phyloP scores from a whole-genome alignment of 2,888 invertebrate genomes.

The Notodromas monacha region DNA sequence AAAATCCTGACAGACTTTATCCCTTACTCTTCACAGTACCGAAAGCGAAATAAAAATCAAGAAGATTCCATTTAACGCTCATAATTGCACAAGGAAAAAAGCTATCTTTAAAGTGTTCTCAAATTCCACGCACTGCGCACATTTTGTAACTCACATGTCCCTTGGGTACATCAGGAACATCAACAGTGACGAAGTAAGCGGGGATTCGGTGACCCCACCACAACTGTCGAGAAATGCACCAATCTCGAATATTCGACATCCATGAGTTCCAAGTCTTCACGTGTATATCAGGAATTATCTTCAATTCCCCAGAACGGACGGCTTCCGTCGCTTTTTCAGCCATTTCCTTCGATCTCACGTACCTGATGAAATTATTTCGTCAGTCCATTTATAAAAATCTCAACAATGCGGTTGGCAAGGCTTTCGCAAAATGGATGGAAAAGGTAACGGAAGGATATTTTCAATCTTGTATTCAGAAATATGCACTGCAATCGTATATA shows the following conservation, averaged over 20 bases:
- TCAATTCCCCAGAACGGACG: slow-evolving; percentile 41
- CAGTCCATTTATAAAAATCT: too few relatives aligned
- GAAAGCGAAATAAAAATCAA: too few relatives aligned
- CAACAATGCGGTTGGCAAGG: too few relatives aligned
- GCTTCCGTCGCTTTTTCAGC: slow-evolving; percentile 46
- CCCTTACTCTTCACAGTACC: too few relatives aligned
- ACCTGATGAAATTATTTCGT: too few relatives aligned
- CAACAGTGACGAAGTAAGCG: slow-evolving; percentile 40
- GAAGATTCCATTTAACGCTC: too few relatives aligned
- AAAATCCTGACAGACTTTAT: too few relatives aligned
- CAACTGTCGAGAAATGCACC: slow-evolving; percentile 90
- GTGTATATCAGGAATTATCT: slow-evolving; percentile 63
- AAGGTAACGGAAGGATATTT: slow-evolving; percentile 7
- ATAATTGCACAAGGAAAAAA: slow-evolving; percentile 8
- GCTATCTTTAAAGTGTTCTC: slow-evolving; percentile 6
- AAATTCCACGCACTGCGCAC: slow-evolving; percentile 2
- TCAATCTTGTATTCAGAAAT: neutral
- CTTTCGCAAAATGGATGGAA: too few relatives aligned
- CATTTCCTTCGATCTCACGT: slow-evolving; percentile 64
- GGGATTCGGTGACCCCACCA: slow-evolving; percentile 99
- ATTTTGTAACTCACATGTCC: slow-evolving; percentile 14
- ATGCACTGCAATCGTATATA: too few relatives aligned
- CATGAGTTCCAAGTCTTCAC: slow-evolving; percentile 78
- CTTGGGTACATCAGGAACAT: slow-evolving; percentile 16
- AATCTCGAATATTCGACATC: slow-evolving; percentile 79